Evolutionary conservation across 2,888 invertebrate genomes (phyloP).

Genomic region (Boloria selene): DNA sequence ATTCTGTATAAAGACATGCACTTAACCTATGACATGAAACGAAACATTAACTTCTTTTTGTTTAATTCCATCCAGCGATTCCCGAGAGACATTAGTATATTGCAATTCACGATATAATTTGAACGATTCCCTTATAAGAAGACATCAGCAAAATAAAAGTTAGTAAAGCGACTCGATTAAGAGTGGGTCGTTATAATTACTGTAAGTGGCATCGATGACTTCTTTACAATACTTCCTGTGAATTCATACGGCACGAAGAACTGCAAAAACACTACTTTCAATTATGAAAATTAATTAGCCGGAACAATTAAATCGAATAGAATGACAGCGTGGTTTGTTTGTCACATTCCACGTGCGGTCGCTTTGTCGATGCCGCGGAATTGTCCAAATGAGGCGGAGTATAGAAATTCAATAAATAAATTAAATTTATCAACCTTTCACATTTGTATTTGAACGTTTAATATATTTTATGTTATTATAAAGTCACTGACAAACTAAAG

Average conservation of each 20-base stretch:
- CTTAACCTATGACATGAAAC: too few species aligned
- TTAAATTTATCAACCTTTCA: slow-evolving; percentile 7
- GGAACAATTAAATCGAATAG: slow-evolving; percentile 32
- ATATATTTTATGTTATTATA: too few species aligned
- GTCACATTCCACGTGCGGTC: slow-evolving; percentile 36
- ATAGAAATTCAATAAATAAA: slow-evolving; percentile 16
- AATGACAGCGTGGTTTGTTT: slow-evolving; percentile 36
- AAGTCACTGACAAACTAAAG: too few species aligned
- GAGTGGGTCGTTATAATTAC: too few species aligned
- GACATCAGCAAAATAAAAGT: not conserved
- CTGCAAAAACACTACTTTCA: not conserved
- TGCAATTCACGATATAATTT: too few species aligned
- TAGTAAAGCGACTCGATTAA: not conserved
- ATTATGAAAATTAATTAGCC: slow-evolving; percentile 35
- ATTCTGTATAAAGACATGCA: too few species aligned
- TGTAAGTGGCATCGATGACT: too few species aligned
- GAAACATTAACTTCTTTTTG: too few species aligned
- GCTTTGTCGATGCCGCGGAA: slow-evolving; percentile 35
- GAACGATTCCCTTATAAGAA: too few species aligned
- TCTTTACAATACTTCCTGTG: not conserved
- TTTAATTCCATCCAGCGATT: too few species aligned
- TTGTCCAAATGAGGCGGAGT: slow-evolving; percentile 31
- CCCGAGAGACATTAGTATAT: too few species aligned
- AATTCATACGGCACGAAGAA: not conserved
- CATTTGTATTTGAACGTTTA: not conserved